phyloP scores from a whole-genome alignment of 2,797 vertebrate genomes.

The Furcifer pardalis region DNA sequence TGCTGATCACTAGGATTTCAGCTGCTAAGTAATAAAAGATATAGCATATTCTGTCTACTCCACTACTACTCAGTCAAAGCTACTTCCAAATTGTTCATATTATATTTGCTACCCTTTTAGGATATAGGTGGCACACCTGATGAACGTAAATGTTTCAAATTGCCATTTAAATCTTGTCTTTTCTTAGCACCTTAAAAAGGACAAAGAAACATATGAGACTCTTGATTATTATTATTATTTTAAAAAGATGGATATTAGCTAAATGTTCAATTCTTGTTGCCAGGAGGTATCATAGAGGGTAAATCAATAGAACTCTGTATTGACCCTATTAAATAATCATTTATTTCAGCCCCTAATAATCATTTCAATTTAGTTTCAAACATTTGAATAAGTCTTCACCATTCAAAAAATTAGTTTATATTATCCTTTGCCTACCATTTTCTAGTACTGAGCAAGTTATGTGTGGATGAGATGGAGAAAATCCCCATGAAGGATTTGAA shows the following conservation, averaged over 20 bases:
- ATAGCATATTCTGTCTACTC: no score
- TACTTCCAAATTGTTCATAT: no score
- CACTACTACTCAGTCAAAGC: no score
- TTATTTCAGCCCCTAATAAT: background rate
- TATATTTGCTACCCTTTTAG: no score
- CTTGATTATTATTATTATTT: no score
- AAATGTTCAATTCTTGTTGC: background rate
- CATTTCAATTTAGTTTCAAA: background rate
- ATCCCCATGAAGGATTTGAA: background rate
- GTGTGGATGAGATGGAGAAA: background rate
- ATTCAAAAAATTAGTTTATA: background rate
- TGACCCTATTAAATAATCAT: background rate
- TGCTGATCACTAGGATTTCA: no score
- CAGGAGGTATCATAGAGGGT: background rate
- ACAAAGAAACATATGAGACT: background rate
- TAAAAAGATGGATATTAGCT: background rate
- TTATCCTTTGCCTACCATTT: background rate
- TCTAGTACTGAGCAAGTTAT: background rate
- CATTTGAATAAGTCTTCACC: no score
- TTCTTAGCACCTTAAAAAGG: background rate
- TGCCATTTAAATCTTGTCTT: background rate
- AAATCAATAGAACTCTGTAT: background rate
- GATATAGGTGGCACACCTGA: no score
- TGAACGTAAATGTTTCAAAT: no score
- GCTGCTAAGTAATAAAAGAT: no score